Conservation (phyloP, 2,888 invertebrate genomes). For the Eilema depressum region DNA sequence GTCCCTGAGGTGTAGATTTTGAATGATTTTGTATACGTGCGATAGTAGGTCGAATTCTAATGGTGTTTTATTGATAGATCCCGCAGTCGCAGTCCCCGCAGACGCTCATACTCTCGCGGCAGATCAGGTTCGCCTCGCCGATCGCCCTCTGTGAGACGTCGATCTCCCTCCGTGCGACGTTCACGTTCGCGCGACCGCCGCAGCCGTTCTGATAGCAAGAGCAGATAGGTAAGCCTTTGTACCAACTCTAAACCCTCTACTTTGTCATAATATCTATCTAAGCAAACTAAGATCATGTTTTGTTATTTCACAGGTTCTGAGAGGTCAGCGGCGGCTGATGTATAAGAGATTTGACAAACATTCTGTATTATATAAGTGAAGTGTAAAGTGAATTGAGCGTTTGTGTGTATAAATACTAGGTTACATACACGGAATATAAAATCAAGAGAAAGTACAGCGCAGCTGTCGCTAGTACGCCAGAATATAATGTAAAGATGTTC, state of each 20-base stretch:
- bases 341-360: slow-evolving; percentile 43
- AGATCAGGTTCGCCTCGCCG: slow-evolving; percentile 79
- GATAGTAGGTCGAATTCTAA: slow-evolving; percentile 26
- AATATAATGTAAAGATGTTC: neutral
- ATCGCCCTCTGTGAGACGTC: slow-evolving; percentile 78
- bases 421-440: slow-evolving; percentile 8
- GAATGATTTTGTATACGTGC: slow-evolving; percentile 25
- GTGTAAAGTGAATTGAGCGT: slow-evolving; percentile 44
- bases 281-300: neutral
- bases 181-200: slow-evolving; percentile 80
- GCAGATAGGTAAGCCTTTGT: slow-evolving; percentile 64
- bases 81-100: slow-evolving; percentile 81
- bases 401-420: slow-evolving; percentile 48
- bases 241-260: slow-evolving; percentile 18
- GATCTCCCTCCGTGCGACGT: slow-evolving; percentile 77
- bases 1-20: slow-evolving; percentile 47
- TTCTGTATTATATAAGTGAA: slow-evolving; percentile 42
- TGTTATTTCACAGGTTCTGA: slow-evolving; percentile 38
- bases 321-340: slow-evolving; percentile 19
- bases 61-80: slow-evolving; percentile 63
- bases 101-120: slow-evolving; percentile 81
- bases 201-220: slow-evolving; percentile 82
- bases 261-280: neutral
- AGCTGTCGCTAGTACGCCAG: neutral
- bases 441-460: neutral